phyloP scores from a whole-genome alignment of 2,888 invertebrate genomes.

The Hypena proboscidalis region DNA sequence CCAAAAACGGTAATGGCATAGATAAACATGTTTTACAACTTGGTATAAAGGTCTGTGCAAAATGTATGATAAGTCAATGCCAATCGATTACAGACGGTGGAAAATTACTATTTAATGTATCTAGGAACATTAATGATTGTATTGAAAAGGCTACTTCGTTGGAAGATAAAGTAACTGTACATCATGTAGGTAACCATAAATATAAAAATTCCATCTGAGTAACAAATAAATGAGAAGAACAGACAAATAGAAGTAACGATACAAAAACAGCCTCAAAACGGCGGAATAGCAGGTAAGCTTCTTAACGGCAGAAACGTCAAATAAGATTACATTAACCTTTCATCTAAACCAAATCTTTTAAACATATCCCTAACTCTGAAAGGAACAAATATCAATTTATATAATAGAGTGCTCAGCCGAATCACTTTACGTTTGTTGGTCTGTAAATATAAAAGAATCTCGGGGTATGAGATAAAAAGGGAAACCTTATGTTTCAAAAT shows the following conservation, averaged over 20 bases:
- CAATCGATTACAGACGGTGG: conserved; percentile 20
- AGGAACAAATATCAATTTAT: conserved; percentile 62
- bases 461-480: conserved; percentile 62
- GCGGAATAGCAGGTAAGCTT: not conserved
- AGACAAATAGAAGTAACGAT: too few species aligned
- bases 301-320: conserved; percentile 8
- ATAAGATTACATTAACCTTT: conserved; percentile 34
- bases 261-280: too few species aligned
- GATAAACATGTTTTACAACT: conserved; percentile 17
- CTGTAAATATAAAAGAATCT: conserved; percentile 61
- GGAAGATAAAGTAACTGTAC: not conserved
- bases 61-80: conserved; percentile 15
- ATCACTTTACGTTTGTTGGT: conserved; percentile 59
- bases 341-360: conserved; percentile 41
- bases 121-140: not conserved
- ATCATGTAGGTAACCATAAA: not conserved
- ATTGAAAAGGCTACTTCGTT: not conserved
- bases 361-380: conserved; percentile 44
- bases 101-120: conserved; percentile 22
- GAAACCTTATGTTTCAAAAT: conserved; percentile 75
- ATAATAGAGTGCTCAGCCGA: conserved; percentile 60
- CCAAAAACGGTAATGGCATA: conserved; percentile 16
- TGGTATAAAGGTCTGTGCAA: conserved; percentile 8
- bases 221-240: too few species aligned
- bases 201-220: too few species aligned